phyloP scores from a whole-genome alignment of 2,888 invertebrate species.

The Spodoptera littoralis region DNA sequence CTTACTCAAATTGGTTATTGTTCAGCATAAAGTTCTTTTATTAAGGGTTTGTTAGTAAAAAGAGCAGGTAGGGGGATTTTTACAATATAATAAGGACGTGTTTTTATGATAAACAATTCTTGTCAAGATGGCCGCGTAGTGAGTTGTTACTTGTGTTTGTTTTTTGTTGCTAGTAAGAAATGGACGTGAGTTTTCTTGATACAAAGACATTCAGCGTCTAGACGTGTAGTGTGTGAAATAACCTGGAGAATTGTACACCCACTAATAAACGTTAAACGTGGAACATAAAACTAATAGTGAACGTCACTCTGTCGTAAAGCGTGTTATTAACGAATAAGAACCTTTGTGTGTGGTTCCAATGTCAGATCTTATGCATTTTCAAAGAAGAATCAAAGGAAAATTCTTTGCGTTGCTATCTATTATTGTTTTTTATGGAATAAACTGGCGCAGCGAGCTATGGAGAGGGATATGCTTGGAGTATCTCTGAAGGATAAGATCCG shows the following conservation, averaged over 20 bases:
- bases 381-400: too few species aligned
- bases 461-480: too few species aligned
- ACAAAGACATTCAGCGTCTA: slow-evolving; percentile 81
- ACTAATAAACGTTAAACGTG: slow-evolving; percentile 86
- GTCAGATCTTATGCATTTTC: not conserved
- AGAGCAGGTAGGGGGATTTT: slow-evolving; percentile 77
- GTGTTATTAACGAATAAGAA: slow-evolving; percentile 78
- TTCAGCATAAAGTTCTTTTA: slow-evolving; percentile 85
- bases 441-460: too few species aligned
- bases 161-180: slow-evolving; percentile 49
- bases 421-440: too few species aligned
- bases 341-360: slow-evolving; percentile 54
- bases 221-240: slow-evolving; percentile 85
- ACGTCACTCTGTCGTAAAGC: slow-evolving; percentile 83
- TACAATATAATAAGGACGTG: slow-evolving; percentile 72
- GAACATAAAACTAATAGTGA: slow-evolving; percentile 84
- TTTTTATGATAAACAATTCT: slow-evolving; percentile 71
- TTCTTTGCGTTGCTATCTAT: too few species aligned
- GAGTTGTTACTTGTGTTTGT: slow-evolving; percentile 18
- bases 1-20: slow-evolving; percentile 87
- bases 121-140: slow-evolving; percentile 19
- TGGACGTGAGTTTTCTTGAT: slow-evolving; percentile 61
- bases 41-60: slow-evolving; percentile 85
- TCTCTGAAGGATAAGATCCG: too few species aligned
- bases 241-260: slow-evolving; percentile 81